Evolutionary conservation across 2,888 invertebrate species (phyloP), one percentile per base, ranked within the genome.

Genomic region (Xestia ashworthii): DNA sequence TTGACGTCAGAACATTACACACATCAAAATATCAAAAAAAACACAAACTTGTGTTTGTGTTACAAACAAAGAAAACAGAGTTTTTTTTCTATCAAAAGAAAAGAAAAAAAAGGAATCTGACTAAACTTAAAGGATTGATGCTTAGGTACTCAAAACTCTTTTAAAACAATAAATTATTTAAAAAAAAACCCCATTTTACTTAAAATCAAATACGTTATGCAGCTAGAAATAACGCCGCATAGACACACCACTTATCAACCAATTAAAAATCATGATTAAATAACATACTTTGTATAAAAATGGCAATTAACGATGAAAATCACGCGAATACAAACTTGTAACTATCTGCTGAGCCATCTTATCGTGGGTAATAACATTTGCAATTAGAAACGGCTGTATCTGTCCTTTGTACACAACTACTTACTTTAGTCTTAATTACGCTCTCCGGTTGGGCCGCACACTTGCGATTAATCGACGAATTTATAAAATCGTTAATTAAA

Each of bases 321-420:
- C 78, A 67, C 71, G 66, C 72, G 73, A 82, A 65, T 73, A 83
- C 70, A 71, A 81, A 78, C 76, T 87, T 71, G 86, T 60, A 38
- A 32, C 38, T 66, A 82, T 82, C 76, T 55, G 25, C 19, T 70
- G 53, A 46, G 70, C 65, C 74, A 78, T 76, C 72, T 78, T 64
- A 84, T 74, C 69, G 48, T 68, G 64, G 71, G 83, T 85, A 86
- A 89, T 85, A 85, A 90, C 80, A 88, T 84, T 83, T 77, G 85
- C 85, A 87, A 90, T 90, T 90, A 89, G 88, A 90, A 90, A 89
- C 81, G 81, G 83, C 74, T 81, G 87, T 89, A 85, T 87, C 85
- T 86, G 82, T 87, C 71, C 76, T 84, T 80, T 86, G 74, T 86
- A 69, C 78, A 74, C 73, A 80, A 53, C 67, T 71, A 79, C 68